Base-by-base conservation (phyloP, 2,888 invertebrate species). In the Callosobruchus maculatus region DNA sequence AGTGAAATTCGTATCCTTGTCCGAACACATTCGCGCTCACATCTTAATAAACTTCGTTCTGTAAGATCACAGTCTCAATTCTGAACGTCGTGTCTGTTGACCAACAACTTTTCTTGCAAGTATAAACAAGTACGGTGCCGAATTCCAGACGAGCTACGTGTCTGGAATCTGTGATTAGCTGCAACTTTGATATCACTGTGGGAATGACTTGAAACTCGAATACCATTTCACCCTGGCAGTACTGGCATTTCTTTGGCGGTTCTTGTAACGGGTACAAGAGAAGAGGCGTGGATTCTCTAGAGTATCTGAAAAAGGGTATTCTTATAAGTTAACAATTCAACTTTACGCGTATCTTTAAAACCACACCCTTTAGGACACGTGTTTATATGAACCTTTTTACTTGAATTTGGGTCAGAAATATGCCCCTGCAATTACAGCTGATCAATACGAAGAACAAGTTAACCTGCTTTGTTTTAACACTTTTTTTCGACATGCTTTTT, bases 141-240 rank as follows among this genome's bases (percentile, higher is more conserved):
- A 94, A 97, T 86, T 97, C 97, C 68, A 95, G 86, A 78, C 91
- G 89, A 5, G 89, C 81, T 13, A 77, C 77, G 20, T 89, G 89
- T 21, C 89, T 86, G 1, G 86, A 82, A 76, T 90, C 90, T 49
- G 87, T 88, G 21, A 88, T 86, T 71, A 95, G 86, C 72, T 88
- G 88, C 66, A 96, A 87, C 74, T 93, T 91, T 21, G 93, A 91
- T 73, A 96, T 92, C 67, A 96, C 88, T 0, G 94, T 93, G 0
- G 97, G 95, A 71, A 97, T 88, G 69, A 97, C 88, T 88, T 97
- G 97, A 18, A 96, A 87, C 86, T 97, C 97, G 84, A 95, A 96
- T 22, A 90, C 88, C 78, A 93, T 89, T 66, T 91, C 91, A 0
- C 92, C 90, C 72, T 93, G 92, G 83, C 95, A 96, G 83, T 95